phyloP scores from a whole-genome alignment of 2,888 invertebrate species.

The Glaucopsyche alexis region DNA sequence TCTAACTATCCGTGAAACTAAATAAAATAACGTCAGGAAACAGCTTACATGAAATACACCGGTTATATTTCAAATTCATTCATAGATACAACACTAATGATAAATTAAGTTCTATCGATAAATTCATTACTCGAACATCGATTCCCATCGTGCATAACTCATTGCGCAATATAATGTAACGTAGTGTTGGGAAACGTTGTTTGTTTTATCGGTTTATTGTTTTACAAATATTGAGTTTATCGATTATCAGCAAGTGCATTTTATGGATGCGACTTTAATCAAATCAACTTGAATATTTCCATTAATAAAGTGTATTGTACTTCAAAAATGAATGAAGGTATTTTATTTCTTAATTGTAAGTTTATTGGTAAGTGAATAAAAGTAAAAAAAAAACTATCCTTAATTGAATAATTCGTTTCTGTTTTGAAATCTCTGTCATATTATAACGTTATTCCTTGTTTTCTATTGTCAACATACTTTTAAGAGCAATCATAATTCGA shows the following conservation, averaged over 20 bases:
- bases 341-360: too few species aligned
- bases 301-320: neutral
- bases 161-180: constrained; percentile 61
- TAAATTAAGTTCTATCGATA: constrained; percentile 23
- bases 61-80: neutral
- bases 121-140: constrained; percentile 13
- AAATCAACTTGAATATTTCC: neutral
- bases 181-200: constrained; percentile 44
- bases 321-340: neutral
- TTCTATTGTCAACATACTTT: neutral
- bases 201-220: constrained; percentile 29
- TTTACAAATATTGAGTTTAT: constrained; percentile 22
- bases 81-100: constrained; percentile 9
- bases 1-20: too few species aligned
- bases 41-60: neutral
- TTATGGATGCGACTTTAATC: neutral
- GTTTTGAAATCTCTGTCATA: neutral
- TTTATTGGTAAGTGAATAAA: too few species aligned
- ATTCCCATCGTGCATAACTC: constrained; percentile 38
- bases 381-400: too few species aligned
- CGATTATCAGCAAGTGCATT: neutral
- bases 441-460: neutral
- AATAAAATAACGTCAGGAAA: too few species aligned
- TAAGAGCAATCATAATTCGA: neutral
- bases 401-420: neutral